Percentiles rank a stretch among this genome's conserved stretches.
Conservation (phyloP, 2,888 invertebrate genomes). For the Sepiola atlantica region DNA sequence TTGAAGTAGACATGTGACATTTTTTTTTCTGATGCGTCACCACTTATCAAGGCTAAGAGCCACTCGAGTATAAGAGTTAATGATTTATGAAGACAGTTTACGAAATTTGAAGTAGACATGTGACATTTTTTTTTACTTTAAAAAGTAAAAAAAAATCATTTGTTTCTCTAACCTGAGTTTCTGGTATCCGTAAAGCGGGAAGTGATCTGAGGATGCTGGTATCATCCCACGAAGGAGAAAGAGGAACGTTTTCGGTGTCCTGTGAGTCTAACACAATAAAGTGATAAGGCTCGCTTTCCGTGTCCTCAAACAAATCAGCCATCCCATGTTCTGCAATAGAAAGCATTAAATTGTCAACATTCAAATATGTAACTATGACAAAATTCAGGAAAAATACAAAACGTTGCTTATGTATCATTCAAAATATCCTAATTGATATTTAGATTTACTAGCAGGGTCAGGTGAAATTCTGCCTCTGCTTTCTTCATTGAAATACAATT, state of each 20-base stretch:
- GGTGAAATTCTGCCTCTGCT: too few species aligned
- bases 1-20: neutral
- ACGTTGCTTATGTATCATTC: neutral
- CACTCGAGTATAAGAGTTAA: neutral
- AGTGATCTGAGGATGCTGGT: constrained; percentile 23
- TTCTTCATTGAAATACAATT: too few species aligned
- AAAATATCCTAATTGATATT: too few species aligned
- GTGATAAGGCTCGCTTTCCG: neutral
- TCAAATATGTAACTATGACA: neutral
- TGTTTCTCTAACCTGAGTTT: constrained; percentile 16
- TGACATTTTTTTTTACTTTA: too few species aligned
- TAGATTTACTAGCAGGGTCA: too few species aligned
- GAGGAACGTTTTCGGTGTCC: neutral
- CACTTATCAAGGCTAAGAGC: neutral
- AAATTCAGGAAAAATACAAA: neutral
- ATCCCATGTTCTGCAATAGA: neutral
- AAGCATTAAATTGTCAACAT: neutral
- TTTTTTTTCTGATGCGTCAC: neutral
- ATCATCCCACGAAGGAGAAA: neutral
- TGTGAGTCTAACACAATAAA: constrained; percentile 40
- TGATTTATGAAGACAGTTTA: neutral
- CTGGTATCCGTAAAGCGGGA: constrained; percentile 34
- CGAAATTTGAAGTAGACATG: neutral
- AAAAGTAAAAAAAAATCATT: neutral
- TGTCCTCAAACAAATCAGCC: constrained; percentile 34